Base-by-base conservation (phyloP, 2,113 vertebrate genomes). In the Heterotis niloticus region DNA sequence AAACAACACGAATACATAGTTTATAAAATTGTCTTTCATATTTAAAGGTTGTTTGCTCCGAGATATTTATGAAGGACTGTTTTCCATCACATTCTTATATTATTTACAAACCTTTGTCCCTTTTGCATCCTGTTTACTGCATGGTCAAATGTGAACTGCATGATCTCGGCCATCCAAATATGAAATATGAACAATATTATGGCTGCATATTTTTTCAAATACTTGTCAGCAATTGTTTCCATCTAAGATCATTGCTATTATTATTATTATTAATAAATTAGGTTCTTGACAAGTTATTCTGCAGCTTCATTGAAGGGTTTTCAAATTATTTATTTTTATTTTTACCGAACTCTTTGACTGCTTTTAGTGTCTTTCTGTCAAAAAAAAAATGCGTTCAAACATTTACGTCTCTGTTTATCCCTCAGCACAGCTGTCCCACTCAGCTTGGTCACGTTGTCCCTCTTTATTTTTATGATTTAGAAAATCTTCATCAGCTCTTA, bases 401-500 rank as follows among this genome's bases (percentile, higher is more conserved):
- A 59, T 59, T 57, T 57, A 16, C 17, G n/a, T 57, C 2, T 44
- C 23, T 74, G 4, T n/a, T 20, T 57, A 28, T 23, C 74, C 56
- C 59, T 60, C 69, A 64, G 14, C 18, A 73, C 52, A 79, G 59
- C 62, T 64, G 60, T 71, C 23, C 68, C 57, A 60, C 56, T 29
- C 29, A 24, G 44, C 18, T 66, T 26, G 52, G 59, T 44, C 79
- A 88, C 88, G 86, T 91, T 88, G 65, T 59, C n/a, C 64, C 69
- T 79, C 62, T 62, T 26, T 56, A 65, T 64, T 26, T 23, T 59
- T 78, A 54, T 66, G 59, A 23, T 23, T n/a, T 75, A 9, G 80
- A 76, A 86, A 73, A 81, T 80, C 88, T 86, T 86, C 79, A 81
- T 44, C 83, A 86, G 75, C 81, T 0, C 76, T 84, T 91, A 77